These are phyloP conservation scores for Andrena cerasifolii DNA, from an alignment of 1,140 invertebrate genomes.

Conservation along the genomic window DNA sequence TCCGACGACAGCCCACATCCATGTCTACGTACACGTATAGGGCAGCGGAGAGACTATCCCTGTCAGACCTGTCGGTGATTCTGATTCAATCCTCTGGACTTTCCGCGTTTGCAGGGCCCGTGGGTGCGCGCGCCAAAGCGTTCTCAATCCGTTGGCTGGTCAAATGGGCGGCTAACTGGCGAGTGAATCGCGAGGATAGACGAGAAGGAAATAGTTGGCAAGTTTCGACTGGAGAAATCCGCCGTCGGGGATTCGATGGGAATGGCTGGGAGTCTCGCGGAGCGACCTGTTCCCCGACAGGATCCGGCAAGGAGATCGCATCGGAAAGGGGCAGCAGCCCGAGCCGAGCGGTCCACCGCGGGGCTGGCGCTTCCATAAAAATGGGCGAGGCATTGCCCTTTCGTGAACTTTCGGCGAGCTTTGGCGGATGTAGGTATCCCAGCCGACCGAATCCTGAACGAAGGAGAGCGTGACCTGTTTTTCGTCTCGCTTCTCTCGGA, in stretches of 20 bases:
- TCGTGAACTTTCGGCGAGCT: slow-evolving; percentile 75
- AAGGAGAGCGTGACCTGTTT: slow-evolving; percentile 75
- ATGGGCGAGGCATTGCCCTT: slow-evolving; percentile 77
- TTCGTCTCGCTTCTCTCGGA: slow-evolving; percentile 66
- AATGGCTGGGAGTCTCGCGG: no score
- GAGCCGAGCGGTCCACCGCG: background rate
- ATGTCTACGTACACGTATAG: no score
- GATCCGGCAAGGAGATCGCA: background rate
- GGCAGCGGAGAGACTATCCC: background rate
- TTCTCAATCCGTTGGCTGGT: background rate
- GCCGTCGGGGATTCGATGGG: background rate
- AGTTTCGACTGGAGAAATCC: no score
- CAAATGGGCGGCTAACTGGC: no score
- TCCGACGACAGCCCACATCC: slow-evolving; percentile 9
- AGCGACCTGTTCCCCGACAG: no score
- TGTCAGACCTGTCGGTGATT: slow-evolving; percentile 6
- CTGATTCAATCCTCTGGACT: background rate
- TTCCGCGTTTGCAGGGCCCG: no score
- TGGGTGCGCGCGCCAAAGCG: background rate
- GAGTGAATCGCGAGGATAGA: no score
- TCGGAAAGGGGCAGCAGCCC: background rate
- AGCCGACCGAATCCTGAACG: slow-evolving; percentile 71
- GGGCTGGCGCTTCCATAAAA: slow-evolving; percentile 63
- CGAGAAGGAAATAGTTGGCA: no score
- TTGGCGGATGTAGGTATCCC: slow-evolving; percentile 73